Conservation (phyloP, 2,888 invertebrate genomes). For the Adela reaumurella region DNA sequence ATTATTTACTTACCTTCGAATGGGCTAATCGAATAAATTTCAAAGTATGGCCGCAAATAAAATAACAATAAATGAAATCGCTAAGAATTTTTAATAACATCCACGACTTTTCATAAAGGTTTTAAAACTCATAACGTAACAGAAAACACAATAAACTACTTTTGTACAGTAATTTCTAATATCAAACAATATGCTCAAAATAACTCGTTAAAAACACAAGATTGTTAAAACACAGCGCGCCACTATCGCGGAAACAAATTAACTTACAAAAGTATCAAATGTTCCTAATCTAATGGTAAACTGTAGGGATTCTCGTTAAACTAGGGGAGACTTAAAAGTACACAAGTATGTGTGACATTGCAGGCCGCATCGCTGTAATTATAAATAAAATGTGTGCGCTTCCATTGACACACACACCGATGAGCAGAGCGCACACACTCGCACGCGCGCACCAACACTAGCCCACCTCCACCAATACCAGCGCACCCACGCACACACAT, state of each 20-base stretch:
- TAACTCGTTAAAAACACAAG: background rate
- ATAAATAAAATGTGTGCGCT: constrained; percentile 52
- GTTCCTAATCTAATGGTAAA: constrained; percentile 2
- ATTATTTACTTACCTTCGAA: too few species aligned
- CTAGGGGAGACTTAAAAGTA: constrained; percentile 31
- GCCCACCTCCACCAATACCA: constrained; percentile 19
- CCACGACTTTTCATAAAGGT: too few species aligned
- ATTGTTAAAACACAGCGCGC: background rate
- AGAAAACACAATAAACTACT: too few species aligned
- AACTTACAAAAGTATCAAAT: constrained; percentile 5
- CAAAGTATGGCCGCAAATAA: too few species aligned
- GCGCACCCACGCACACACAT: constrained; percentile 29
- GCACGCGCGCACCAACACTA: constrained; percentile 42
- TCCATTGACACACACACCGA: constrained; percentile 52
- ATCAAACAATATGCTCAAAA: too few species aligned
- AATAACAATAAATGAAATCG: too few species aligned
- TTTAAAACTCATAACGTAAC: too few species aligned
- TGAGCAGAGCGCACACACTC: constrained; percentile 34
- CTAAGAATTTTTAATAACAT: too few species aligned
- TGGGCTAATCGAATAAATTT: too few species aligned
- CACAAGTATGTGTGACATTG: constrained; percentile 40
- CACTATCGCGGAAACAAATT: constrained; percentile 4
- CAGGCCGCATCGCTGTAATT: constrained; percentile 52
- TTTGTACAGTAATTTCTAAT: too few species aligned
- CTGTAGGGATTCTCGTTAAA: constrained; percentile 21